phyloP scores from a whole-genome alignment of 2,888 invertebrate genomes.

The Scaptomyza reducta region DNA sequence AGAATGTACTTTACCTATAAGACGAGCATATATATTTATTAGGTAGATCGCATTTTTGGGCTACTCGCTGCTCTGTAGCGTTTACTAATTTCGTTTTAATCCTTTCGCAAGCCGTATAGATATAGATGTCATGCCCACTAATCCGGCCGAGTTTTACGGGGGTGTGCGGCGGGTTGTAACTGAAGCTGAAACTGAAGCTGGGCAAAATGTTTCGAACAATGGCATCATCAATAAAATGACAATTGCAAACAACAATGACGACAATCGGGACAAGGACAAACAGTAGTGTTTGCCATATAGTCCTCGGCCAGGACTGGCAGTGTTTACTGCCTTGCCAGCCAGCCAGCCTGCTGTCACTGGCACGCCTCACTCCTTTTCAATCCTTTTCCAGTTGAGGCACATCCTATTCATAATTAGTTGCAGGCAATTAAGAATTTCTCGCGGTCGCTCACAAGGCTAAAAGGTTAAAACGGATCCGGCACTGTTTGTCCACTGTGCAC shows the following conservation, averaged over 20 bases:
- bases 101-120: conserved; percentile 60
- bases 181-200: conserved; percentile 36
- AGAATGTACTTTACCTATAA: background rate
- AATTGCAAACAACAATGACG: conserved; percentile 82
- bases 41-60: background rate
- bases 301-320: background rate
- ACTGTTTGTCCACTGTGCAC: too few species aligned
- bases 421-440: conserved; percentile 74
- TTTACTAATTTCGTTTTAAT: conserved; percentile 69
- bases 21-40: background rate
- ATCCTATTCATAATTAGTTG: conserved; percentile 77
- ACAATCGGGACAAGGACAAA: conserved; percentile 80
- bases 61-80: background rate
- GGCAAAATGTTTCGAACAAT: conserved; percentile 51
- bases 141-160: conserved; percentile 77
- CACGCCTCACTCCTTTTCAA: conserved; percentile 64
- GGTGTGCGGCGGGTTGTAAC: conserved; percentile 30
- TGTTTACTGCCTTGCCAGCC: background rate
- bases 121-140: conserved; percentile 68
- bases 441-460: conserved; percentile 62
- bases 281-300: conserved; percentile 62
- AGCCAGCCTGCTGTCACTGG: background rate
- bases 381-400: conserved; percentile 25
- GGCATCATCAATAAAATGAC: conserved; percentile 81
- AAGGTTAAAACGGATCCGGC: too few species aligned